These are phyloP conservation scores for Dysidea cf. avara DNA, from an alignment of 37 sponge, comb jelly and placozoan genomes.

Conservation along the genomic window DNA sequence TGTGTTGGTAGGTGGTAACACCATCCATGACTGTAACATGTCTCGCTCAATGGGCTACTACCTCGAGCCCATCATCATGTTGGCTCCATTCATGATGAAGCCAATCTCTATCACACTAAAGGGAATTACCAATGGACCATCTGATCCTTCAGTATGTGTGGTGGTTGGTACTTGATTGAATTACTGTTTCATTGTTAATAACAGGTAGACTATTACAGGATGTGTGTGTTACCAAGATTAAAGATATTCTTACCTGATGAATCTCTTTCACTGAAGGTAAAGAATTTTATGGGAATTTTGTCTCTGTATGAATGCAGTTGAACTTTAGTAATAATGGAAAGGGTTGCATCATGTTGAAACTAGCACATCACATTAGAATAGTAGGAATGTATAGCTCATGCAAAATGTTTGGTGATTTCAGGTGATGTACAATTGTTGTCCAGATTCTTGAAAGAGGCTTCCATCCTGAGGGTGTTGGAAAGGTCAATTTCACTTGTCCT, in stretches of 20 bases:
- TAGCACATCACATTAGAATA: too few species aligned
- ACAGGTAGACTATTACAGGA: constrained; percentile 72
- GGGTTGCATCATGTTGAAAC: too few species aligned
- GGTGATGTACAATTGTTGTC: constrained; percentile 1
- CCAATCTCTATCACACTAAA: constrained; percentile 75
- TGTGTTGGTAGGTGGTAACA: constrained; percentile 74
- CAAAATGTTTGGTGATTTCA: constrained; percentile 1
- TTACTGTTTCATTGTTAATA: neutral
- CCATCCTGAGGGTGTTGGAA: constrained; percentile 85
- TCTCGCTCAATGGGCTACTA: constrained; percentile 85
- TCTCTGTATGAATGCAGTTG: too few species aligned
- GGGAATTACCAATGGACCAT: constrained; percentile 84
- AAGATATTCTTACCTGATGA: constrained; percentile 56
- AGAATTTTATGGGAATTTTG: too few species aligned
- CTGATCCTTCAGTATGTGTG: constrained; percentile 81
- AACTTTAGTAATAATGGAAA: too few species aligned
- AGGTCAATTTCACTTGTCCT: constrained; percentile 86
- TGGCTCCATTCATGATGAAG: constrained; percentile 94
- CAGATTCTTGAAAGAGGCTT: constrained; percentile 75
- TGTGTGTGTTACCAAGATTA: constrained; percentile 70
- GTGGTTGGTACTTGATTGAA: constrained; percentile 1
- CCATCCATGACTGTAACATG: constrained; percentile 79
- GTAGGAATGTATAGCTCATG: too few species aligned
- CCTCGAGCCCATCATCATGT: constrained; percentile 81
- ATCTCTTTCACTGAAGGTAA: constrained; percentile 66